phyloP scores from a whole-genome alignment of 2,888 invertebrate species.

The Melanchra persicariae region DNA sequence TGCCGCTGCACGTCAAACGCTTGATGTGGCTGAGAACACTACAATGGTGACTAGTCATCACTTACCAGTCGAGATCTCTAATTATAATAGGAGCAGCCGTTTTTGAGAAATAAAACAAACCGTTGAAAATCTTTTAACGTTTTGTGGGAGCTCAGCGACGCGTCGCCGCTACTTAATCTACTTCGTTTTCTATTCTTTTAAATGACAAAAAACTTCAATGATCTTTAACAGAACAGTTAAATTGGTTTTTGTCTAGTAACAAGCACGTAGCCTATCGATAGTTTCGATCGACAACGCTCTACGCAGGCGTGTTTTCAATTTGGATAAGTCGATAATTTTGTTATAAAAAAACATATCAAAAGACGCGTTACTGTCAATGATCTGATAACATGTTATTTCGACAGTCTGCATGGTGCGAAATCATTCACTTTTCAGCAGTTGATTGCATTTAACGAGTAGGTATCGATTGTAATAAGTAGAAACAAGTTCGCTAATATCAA shows the following conservation, averaged over 20 bases:
- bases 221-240: slow-evolving; percentile 84
- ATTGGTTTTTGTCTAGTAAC: slow-evolving; percentile 83
- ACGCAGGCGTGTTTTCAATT: slow-evolving; percentile 72
- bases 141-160: slow-evolving; percentile 84
- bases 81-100: slow-evolving; percentile 83
- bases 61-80: slow-evolving; percentile 84
- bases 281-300: slow-evolving; percentile 76
- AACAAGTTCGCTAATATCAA: slow-evolving; percentile 63
- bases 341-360: slow-evolving; percentile 57
- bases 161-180: slow-evolving; percentile 80
- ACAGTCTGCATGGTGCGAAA: slow-evolving; percentile 46
- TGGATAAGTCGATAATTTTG: slow-evolving; percentile 70
- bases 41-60: slow-evolving; percentile 87
- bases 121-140: slow-evolving; percentile 87
- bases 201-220: slow-evolving; percentile 83
- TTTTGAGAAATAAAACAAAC: slow-evolving; percentile 85
- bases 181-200: slow-evolving; percentile 78
- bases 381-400: slow-evolving; percentile 59
- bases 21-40: slow-evolving; percentile 81
- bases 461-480: slow-evolving; percentile 45
- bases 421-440: slow-evolving; percentile 44
- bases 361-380: slow-evolving; percentile 61
- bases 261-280: slow-evolving; percentile 74
- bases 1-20: slow-evolving; percentile 77
- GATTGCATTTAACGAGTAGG: slow-evolving; percentile 40